Base-by-base conservation (phyloP, 2,113 vertebrate species). In the Andinoacara biseriatus region DNA sequence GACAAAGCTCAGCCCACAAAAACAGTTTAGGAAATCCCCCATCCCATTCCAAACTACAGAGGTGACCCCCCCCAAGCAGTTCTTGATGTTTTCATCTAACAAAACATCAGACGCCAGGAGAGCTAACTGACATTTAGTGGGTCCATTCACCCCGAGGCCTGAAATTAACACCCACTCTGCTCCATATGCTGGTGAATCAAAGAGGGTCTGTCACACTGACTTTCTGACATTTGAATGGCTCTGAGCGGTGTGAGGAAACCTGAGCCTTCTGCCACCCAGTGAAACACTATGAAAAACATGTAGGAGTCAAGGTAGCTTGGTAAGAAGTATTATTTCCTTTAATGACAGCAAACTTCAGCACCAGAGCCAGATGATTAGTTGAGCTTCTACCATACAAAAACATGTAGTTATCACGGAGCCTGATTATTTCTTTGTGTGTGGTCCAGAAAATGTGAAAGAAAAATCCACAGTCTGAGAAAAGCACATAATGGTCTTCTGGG, bases 1-100 rank as follows among this genome's bases (percentile, higher is more conserved):
- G 87, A 91, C 89, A 90, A 92, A 93, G 91, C 90, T 75, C 86
- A 58, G 58, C 74, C 83, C 61, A 62, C 74, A 82, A 52, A 87
- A 87, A 49, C 84, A 82, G 83, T 89, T 56, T 46, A 77, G 87
- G 74, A 86, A 14, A 49, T 10, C 69, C 77, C 82, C 20, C 69
- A 33, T 33, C 31, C 31, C 31, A 7, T 33, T 33, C 31, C 31
- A 33, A 33, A 5, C 31, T 33, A 33, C 31, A 33, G 31, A 33
- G 31, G 31, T 33, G 31, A 7, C 20, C 58, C 38, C 5, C 31
- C 20, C 24, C 58, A 79, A 74, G 18, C 52, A 65, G 3, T 17
- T 59, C 5, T 72, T 54, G n/a, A 62, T 60, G 52, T 84, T 81
- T 81, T 72, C 77, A 54, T 52, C 69, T 58, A 43, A 75, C 49